Evolutionary conservation across 2,888 invertebrate genomes (phyloP).

Genomic region (Sylvicola cinctus): DNA sequence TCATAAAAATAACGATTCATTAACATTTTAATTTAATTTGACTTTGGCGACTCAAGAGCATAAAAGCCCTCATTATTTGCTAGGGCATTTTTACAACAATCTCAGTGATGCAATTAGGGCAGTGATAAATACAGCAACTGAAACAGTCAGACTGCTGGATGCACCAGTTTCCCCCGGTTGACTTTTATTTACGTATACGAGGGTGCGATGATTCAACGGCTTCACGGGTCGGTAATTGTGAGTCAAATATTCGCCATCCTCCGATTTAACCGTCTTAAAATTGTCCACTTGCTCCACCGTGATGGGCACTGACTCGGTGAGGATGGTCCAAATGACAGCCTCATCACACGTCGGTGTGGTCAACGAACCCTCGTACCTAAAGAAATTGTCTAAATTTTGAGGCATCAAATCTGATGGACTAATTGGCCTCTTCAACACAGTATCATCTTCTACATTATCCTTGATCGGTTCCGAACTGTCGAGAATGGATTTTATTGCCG

Average conservation of each 20-base stretch:
- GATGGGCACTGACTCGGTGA: slow-evolving; percentile 31
- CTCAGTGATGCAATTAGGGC: too few relatives aligned
- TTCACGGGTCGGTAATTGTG: slow-evolving; percentile 28
- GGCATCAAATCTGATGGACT: slow-evolving; percentile 29
- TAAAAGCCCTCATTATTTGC: too few relatives aligned
- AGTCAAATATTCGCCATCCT: slow-evolving; percentile 18
- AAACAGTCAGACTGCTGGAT: too few relatives aligned
- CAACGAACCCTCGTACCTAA: slow-evolving; percentile 46
- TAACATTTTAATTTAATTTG: too few relatives aligned
- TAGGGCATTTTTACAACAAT: too few relatives aligned
- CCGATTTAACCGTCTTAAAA: slow-evolving; percentile 22
- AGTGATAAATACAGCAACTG: too few relatives aligned
- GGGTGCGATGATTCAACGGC: slow-evolving; percentile 17
- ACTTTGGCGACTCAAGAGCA: too few relatives aligned
- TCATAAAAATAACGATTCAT: too few relatives aligned
- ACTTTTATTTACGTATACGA: slow-evolving; percentile 8
- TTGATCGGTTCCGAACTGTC: slow-evolving; percentile 13
- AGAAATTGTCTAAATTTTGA: slow-evolving; percentile 27
- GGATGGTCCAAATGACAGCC: slow-evolving; percentile 51
- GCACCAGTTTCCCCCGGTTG: too few relatives aligned
- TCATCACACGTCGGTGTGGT: slow-evolving; percentile 57
- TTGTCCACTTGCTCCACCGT: slow-evolving; percentile 26
- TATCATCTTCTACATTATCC: slow-evolving; percentile 12
- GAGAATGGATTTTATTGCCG: slow-evolving; percentile 10
- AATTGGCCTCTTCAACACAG: slow-evolving; percentile 8